Evolutionary conservation across 2,888 invertebrate species (phyloP), one percentile per base, ranked within the genome.

Genomic region (Amiota minor): DNA sequence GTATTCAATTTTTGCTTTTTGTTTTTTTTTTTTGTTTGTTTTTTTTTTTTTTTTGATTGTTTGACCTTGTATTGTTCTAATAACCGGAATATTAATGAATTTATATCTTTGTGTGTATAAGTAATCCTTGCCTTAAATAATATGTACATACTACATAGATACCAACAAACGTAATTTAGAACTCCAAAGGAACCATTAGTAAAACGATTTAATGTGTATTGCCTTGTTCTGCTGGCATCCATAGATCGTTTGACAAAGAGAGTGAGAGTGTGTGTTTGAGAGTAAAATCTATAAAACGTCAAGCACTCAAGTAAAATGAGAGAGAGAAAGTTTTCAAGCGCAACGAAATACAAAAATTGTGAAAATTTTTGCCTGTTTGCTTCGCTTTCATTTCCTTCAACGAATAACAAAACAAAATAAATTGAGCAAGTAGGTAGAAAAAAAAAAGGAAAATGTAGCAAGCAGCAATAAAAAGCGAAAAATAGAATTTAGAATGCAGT

Each of bases 381-480:
- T 56, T 56, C 9, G 18, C 9, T 56, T 56, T 16, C 16, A n/a
- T 59, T 59, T 20, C 20, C 16, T 59, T 20, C 6, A 14, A 18
- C 20, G 35, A 35, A 35, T 35, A 35, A 35, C 35, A 35, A 35
- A 35, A 6, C 35, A 35, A 35, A 35, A 35, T 35, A 35, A 35
- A 35, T 35, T 35, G 35, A 18, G 20, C 11, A 85, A 83, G 82
- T 81, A 83, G 82, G 75, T 16, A 70, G 35, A 80, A 74, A 74
- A 65, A 23, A 67, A 47, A 70, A 35, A 9, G 65, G 74, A 77
- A 76, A 78, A 73, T 79, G 80, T 74, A 74, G 78, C 76, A 80
- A 75, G 75, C 75, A n/a, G n/a, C n/a, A 75, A 73, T 83, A 79
- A 77, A 84, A 84, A 84, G 82, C 35, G 35, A 82, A 82, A 35